These are phyloP conservation scores for Acromyrmex heyeri DNA, from an alignment of 1,140 invertebrate genomes.

Conservation along the genomic window DNA sequence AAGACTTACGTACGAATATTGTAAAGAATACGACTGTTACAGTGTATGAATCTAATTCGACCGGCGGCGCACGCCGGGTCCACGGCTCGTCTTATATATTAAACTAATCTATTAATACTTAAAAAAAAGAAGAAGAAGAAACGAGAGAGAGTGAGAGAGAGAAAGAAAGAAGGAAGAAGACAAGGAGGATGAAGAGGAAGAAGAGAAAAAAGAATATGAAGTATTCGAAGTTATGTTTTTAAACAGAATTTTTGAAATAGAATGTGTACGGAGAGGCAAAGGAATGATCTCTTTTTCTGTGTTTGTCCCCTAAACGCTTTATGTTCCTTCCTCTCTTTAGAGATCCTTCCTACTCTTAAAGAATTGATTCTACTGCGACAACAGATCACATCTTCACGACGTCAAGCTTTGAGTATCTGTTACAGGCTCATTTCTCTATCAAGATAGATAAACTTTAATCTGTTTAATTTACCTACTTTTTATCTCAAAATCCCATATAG, in stretches of 20 bases:
- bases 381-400: neutral
- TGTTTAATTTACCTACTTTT: too few species aligned
- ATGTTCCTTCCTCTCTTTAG: neutral
- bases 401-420: too few species aligned
- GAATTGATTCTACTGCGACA: neutral
- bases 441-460: too few species aligned
- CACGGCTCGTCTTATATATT: conserved; percentile 83
- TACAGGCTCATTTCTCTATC: too few species aligned
- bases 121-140: conserved; percentile 77
- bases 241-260: conserved; percentile 87
- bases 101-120: conserved; percentile 84
- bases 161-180: conserved; percentile 77
- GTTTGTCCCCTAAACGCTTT: too few species aligned
- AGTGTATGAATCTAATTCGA: conserved; percentile 83
- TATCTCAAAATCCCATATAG: too few species aligned
- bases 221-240: conserved; percentile 86
- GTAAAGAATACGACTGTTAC: conserved; percentile 85
- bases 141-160: conserved; percentile 78
- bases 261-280: conserved; percentile 86
- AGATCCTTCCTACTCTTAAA: neutral
- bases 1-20: conserved; percentile 85
- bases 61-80: conserved; percentile 79
- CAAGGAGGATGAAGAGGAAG: conserved; percentile 79
- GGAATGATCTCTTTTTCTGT: conserved; percentile 68
- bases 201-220: conserved; percentile 80